Base-by-base conservation (phyloP, 2,888 invertebrate species). In the Brachyptera putata region DNA sequence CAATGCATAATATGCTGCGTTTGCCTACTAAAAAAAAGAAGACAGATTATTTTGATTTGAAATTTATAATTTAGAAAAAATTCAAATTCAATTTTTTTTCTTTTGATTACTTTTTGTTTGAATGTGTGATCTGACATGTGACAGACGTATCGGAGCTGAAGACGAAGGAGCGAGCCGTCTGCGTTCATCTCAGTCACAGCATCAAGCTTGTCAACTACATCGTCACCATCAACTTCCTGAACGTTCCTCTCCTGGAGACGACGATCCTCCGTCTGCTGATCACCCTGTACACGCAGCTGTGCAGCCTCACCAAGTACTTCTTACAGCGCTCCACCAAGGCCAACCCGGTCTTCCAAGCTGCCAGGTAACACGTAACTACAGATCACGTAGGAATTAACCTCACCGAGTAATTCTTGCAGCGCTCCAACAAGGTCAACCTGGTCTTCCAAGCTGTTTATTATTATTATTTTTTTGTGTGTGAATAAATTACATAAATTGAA, bases 281-380 rank as follows among this genome's bases (percentile, higher is more conserved):
- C 41, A 76, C 76, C 58, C 73, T 81, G 36, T 86, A 80, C 68
- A 76, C 73, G 14, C 77, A 80, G 49, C 69, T 84, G 3, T 79
- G 77, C 58, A 76, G 77, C 57, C 70, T 85, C 25, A 77, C 83
- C 0, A 84, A 81, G 69, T 83, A 85, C 72, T 85, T 84, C 66
- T 71, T 76, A 16, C 67, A 69, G 7, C 76, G 80, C 63, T 80
- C 80, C 11, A 73, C 76, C 1, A 72, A 73, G 61, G 69, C 73
- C 9, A 77, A 78, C 69, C 72, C 75, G 41, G 76, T 76, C 0
- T 80, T 80, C 67, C 77, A 79, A 69, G 71, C 75, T 39, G 78
- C 79, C 14, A 77, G 76, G 81, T 81, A n/a, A n/a, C n/a, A 63
- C 65, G 46, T 16, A n/a, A n/a, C n/a, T n/a, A n/a, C n/a, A n/a